Conservation (phyloP, 1,140 invertebrate genomes). For the Megalopta genalis region DNA sequence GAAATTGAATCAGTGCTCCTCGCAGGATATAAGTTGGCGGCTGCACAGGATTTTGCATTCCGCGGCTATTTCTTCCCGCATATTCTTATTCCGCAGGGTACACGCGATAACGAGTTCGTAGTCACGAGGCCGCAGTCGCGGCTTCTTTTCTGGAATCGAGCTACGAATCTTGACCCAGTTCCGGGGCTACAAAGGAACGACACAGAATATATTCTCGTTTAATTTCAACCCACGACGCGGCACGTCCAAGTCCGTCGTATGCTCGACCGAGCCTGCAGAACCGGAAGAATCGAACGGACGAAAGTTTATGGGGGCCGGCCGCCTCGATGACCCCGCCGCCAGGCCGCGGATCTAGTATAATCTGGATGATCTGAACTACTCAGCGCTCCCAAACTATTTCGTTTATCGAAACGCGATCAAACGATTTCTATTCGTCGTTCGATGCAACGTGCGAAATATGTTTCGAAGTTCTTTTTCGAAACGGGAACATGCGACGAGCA, state of each 20-base stretch:
- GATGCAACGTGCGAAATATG: too few relatives aligned
- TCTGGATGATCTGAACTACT: too few relatives aligned
- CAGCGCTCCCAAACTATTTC: too few relatives aligned
- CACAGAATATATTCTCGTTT: conserved; percentile 40
- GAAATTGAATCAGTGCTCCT: not conserved
- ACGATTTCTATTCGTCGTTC: too few relatives aligned
- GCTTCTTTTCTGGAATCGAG: conserved; percentile 39
- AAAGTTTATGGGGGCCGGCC: conserved; percentile 34
- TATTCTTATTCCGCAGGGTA: conserved; percentile 32
- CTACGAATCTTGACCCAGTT: conserved; percentile 44
- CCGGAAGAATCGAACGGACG: conserved; percentile 45
- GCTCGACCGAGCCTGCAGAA: conserved; percentile 2
- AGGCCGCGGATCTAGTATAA: too few relatives aligned
- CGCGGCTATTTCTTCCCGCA: conserved; percentile 8
- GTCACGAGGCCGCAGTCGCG: conserved; percentile 18
- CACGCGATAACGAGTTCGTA: conserved; percentile 40
- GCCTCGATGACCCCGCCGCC: not conserved
- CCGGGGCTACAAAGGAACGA: conserved; percentile 15
- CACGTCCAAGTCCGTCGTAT: conserved; percentile 16
- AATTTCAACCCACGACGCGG: conserved; percentile 35
- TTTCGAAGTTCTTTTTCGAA: too few relatives aligned
- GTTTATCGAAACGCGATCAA: too few relatives aligned
- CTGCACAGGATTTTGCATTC: not conserved
- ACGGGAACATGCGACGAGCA: too few relatives aligned
- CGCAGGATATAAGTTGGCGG: not conserved